Percentiles rank a stretch among this genome's conserved stretches.
phyloP scores from a whole-genome alignment of 2,888 invertebrate species.

The Acrobasis consociella region DNA sequence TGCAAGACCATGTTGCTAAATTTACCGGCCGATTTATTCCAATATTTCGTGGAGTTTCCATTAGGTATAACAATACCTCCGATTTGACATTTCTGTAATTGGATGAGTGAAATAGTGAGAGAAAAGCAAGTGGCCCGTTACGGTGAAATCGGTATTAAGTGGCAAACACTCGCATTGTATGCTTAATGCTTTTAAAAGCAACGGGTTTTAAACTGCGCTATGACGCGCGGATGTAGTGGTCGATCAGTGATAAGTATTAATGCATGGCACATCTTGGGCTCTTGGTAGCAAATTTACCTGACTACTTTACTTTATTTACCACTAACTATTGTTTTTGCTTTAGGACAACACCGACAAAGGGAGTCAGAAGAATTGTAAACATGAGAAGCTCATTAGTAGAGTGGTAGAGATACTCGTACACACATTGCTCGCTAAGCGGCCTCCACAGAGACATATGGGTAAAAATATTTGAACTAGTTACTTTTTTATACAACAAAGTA shows the following conservation, averaged over 20 bases:
- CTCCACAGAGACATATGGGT: too few relatives aligned
- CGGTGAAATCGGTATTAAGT: slow-evolving; percentile 41
- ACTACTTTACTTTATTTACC: not conserved
- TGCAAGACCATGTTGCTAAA: slow-evolving; percentile 72
- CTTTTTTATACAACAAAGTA: too few relatives aligned
- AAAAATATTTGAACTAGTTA: too few relatives aligned
- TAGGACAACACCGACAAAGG: not conserved
- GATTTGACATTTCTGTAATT: slow-evolving; percentile 57
- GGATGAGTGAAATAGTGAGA: slow-evolving; percentile 52
- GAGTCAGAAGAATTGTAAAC: too few relatives aligned
- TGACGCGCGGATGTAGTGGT: slow-evolving; percentile 3
- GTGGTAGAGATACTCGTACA: too few relatives aligned
- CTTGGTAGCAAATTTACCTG: not conserved
- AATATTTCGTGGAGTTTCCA: slow-evolving; percentile 53
- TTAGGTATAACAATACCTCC: slow-evolving; percentile 51
- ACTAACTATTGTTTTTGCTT: too few relatives aligned
- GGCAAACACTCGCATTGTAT: slow-evolving; percentile 20
- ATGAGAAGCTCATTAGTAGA: too few relatives aligned
- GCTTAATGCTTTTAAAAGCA: slow-evolving; percentile 14
- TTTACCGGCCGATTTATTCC: slow-evolving; percentile 64
- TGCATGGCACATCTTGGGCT: not conserved
- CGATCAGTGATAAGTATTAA: not conserved
- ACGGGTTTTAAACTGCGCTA: not conserved
- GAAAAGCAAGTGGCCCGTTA: slow-evolving; percentile 45
- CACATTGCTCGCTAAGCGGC: too few relatives aligned